Conservation (phyloP, 1,140 invertebrate species). For the Trinorchestia longiramus region DNA sequence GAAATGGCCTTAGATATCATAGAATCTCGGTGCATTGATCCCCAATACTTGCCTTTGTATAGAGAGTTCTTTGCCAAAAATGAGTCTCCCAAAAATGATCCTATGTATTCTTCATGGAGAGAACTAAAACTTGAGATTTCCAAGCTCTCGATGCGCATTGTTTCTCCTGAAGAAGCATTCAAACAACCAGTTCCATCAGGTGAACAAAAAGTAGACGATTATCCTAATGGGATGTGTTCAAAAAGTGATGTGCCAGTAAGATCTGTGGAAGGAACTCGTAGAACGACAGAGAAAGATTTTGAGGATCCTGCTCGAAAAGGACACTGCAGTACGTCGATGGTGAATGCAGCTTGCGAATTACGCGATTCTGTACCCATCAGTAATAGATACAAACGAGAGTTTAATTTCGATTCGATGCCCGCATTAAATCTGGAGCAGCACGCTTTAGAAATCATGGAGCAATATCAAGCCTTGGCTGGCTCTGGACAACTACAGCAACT, state of each 20-base stretch:
- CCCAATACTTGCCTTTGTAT: neutral
- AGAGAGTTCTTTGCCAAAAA: neutral
- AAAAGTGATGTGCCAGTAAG: neutral
- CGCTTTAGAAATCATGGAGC: conserved; percentile 39
- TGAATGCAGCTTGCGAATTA: neutral
- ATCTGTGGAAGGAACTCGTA: neutral
- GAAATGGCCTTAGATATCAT: neutral
- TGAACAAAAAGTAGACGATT: neutral
- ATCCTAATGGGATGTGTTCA: neutral
- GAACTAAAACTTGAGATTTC: conserved; percentile 38
- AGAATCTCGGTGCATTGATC: conserved; percentile 6
- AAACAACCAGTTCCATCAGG: neutral
- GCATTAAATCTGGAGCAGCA: conserved; percentile 12
- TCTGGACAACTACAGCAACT: conserved; percentile 12
- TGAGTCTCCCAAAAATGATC: conserved; percentile 16
- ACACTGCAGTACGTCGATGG: neutral
- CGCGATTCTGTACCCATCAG: conserved; percentile 19
- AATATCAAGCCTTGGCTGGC: conserved; percentile 29
- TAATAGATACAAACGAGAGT: conserved; percentile 41
- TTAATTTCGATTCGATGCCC: conserved; percentile 36
- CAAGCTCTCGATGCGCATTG: neutral
- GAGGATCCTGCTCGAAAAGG: neutral
- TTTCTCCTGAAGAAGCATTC: neutral
- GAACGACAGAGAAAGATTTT: neutral
- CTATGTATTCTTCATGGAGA: neutral